Conservation (phyloP, 2,888 invertebrate genomes). For the Eupeodes latifasciatus region DNA sequence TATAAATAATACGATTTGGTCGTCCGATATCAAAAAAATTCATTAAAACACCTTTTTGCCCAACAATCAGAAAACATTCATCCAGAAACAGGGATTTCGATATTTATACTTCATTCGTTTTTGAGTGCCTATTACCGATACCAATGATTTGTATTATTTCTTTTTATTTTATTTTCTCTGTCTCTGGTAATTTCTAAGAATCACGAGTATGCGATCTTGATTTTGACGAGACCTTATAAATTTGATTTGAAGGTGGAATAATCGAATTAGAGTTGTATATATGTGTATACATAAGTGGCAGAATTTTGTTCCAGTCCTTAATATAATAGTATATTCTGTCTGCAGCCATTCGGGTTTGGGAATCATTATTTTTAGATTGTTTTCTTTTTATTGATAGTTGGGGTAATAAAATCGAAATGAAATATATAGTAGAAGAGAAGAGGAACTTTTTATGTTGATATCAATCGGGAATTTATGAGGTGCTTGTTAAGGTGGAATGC, state of each 20-base stretch:
- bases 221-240: not conserved
- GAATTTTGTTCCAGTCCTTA: not conserved
- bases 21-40: not conserved
- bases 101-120: not conserved
- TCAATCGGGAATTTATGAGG: not conserved
- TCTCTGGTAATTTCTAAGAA: not conserved
- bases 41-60: not conserved
- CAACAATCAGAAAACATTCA: not conserved
- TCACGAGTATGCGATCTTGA: not conserved
- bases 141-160: not conserved
- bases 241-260: constrained; percentile 23
- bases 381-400: not conserved
- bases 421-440: not conserved
- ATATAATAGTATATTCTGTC: not conserved
- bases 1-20: not conserved
- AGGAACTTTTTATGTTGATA: not conserved
- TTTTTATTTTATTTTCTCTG: not conserved
- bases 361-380: constrained; percentile 14
- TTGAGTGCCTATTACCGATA: not conserved
- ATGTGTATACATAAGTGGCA: not conserved
- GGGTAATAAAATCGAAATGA: not conserved
- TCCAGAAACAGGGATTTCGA: not conserved
- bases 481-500: not conserved
- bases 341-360: not conserved
- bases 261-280: not conserved